Percentiles rank a stretch among this genome's conserved stretches.
Conservation (phyloP, 1,140 invertebrate genomes). For the Drosophila tropicalis region DNA sequence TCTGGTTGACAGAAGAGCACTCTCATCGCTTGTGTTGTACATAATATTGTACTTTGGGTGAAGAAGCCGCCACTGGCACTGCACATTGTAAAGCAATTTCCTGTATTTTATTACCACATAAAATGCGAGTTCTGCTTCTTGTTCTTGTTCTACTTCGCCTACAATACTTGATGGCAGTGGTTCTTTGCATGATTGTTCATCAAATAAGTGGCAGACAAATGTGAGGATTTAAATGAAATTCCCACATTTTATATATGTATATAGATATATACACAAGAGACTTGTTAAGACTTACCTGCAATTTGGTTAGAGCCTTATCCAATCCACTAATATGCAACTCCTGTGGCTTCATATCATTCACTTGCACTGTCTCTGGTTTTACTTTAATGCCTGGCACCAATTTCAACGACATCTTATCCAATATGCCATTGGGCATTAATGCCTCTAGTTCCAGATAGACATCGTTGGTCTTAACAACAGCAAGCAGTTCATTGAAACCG, state of each 20-base stretch:
- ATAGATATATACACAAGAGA: neutral
- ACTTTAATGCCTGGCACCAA: constrained; percentile 78
- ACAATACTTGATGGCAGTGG: too few relatives aligned
- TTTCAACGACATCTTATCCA: constrained; percentile 75
- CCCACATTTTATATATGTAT: neutral
- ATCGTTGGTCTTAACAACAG: constrained; percentile 68
- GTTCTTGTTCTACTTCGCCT: constrained; percentile 14
- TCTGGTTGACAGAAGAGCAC: constrained; percentile 28
- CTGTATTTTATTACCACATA: constrained; percentile 68
- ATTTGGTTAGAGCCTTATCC: constrained; percentile 76
- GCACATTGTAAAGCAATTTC: constrained; percentile 70
- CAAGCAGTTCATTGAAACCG: constrained; percentile 65
- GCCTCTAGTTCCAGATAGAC: constrained; percentile 75
- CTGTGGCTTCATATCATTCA: constrained; percentile 67
- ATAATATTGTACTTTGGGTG: constrained; percentile 64
- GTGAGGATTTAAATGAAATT: constrained; percentile 20
- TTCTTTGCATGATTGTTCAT: constrained; percentile 44
- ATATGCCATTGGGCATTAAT: constrained; percentile 63
- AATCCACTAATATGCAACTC: constrained; percentile 77
- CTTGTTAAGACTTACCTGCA: constrained; percentile 67
- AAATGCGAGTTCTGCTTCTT: constrained; percentile 41
- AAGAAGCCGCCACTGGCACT: constrained; percentile 41
- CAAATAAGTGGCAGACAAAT: constrained; percentile 33
- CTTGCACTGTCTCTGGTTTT: constrained; percentile 48
- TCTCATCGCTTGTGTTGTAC: constrained; percentile 62